A percentile compares a stretch with the other conserved stretches of the same genome.
Conservation (phyloP, 1,140 invertebrate genomes). For the Oscheius sp. region DNA sequence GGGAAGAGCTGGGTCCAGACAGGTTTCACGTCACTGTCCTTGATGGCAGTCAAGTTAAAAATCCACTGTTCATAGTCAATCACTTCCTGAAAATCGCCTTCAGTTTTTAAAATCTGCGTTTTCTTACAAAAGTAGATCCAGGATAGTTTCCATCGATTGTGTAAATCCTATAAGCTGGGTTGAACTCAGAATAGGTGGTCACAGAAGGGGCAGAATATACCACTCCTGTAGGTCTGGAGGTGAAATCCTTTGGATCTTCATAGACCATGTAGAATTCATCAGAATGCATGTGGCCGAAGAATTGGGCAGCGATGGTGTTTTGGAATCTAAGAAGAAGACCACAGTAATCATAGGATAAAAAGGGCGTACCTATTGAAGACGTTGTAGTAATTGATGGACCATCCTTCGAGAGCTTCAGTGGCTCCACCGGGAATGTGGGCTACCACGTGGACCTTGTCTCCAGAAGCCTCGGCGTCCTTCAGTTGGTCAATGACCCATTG, state of each 20-base stretch:
- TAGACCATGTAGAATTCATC: constrained; percentile 80
- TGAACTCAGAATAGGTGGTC: constrained; percentile 70
- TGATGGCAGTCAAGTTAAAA: constrained; percentile 44
- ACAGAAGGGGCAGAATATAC: constrained; percentile 46
- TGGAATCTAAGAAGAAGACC: constrained; percentile 24
- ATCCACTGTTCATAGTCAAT: constrained; percentile 50
- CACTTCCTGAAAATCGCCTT: constrained; percentile 40
- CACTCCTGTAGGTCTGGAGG: constrained; percentile 43
- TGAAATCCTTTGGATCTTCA: constrained; percentile 43
- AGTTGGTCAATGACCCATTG: constrained; percentile 91
- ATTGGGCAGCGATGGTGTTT: not conserved
- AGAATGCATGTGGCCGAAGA: constrained; percentile 79
- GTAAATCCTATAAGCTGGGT: constrained; percentile 92
- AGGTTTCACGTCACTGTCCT: constrained; percentile 34
- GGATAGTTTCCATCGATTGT: constrained; percentile 77
- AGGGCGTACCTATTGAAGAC: constrained; percentile 32
- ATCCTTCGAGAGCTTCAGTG: constrained; percentile 44
- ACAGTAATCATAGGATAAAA: not conserved
- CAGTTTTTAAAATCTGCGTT: not conserved
- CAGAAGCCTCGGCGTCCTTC: constrained; percentile 84
- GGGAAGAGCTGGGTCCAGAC: not conserved
- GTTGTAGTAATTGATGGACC: constrained; percentile 46
- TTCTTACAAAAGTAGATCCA: constrained; percentile 42
- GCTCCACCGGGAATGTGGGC: constrained; percentile 48
- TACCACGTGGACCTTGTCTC: constrained; percentile 73